Evolutionary conservation across 2,113 vertebrate genomes (phyloP).

Genomic region (Tachysurus vachellii): DNA sequence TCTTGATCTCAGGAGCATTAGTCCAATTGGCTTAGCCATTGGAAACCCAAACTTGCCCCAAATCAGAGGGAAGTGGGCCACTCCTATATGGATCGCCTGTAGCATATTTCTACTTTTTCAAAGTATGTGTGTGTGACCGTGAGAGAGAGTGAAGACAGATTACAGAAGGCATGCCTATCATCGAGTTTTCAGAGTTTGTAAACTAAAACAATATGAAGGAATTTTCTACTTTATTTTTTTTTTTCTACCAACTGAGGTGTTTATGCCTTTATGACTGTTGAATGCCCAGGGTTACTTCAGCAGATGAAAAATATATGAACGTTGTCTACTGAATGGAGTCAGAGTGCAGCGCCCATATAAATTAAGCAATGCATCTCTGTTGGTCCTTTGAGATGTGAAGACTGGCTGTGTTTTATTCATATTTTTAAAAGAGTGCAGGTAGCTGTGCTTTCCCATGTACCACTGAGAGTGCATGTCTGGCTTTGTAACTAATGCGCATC

Average conservation of each 20-base stretch:
- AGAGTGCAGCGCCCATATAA: conserved; percentile 19
- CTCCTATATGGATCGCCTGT: neutral
- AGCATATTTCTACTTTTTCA: neutral
- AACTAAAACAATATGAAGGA: conserved; percentile 34
- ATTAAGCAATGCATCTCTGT: conserved; percentile 23
- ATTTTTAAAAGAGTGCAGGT: conserved; percentile 12
- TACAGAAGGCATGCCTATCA: conserved; percentile 22
- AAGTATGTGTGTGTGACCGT: neutral
- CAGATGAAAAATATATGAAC: conserved; percentile 37
- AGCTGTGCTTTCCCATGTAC: conserved; percentile 15
- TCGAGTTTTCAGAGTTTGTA: conserved; percentile 42
- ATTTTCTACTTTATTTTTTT: conserved; percentile 43
- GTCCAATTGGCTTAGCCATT: neutral
- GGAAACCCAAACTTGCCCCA: neutral
- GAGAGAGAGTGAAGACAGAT: conserved; percentile 41
- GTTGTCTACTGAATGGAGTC: conserved; percentile 3
- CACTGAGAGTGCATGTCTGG: conserved; percentile 8
- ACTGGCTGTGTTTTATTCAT: conserved; percentile 18
- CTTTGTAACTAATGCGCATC: conserved; percentile 17
- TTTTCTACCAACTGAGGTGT: conserved; percentile 54
- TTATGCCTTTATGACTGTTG: conserved; percentile 57
- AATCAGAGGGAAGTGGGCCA: conserved; percentile 16
- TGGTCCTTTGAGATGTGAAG: conserved; percentile 5
- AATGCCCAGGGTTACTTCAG: conserved; percentile 51
- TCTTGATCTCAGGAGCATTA: neutral